Percentiles rank a stretch among this genome's conserved stretches.
Conservation (phyloP, 1,140 invertebrate species). For the Cardiocondyla obscurior region DNA sequence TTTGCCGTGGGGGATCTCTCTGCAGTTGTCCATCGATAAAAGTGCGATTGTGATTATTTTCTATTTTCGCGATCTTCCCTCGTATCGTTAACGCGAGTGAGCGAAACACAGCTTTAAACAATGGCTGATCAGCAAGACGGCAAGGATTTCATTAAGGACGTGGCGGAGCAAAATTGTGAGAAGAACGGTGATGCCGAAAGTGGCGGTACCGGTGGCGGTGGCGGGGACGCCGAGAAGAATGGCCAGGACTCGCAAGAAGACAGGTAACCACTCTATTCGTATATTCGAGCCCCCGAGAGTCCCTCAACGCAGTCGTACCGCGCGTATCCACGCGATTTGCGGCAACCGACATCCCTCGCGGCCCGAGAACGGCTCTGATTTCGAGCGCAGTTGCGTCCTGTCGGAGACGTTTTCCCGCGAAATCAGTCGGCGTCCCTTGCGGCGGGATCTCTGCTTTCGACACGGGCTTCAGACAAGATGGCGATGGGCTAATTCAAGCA, state of each 20-base stretch:
- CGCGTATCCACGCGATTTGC: background rate
- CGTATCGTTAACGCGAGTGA: slow-evolving; percentile 28
- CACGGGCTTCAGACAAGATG: slow-evolving; percentile 67
- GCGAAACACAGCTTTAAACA: slow-evolving; percentile 30
- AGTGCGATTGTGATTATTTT: slow-evolving; percentile 27
- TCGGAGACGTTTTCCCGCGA: slow-evolving; percentile 31
- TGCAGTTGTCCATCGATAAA: slow-evolving; percentile 1
- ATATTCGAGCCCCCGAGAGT: background rate
- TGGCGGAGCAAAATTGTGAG: slow-evolving; percentile 81
- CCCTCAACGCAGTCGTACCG: too few species aligned
- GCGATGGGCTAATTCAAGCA: slow-evolving; percentile 60
- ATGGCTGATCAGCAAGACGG: slow-evolving; percentile 82
- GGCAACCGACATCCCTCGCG: background rate
- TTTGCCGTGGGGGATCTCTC: background rate
- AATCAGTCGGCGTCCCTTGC: slow-evolving; percentile 32
- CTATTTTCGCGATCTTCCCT: slow-evolving; percentile 25
- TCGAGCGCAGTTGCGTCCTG: background rate
- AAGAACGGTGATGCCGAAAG: slow-evolving; percentile 82
- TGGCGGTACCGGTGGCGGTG: slow-evolving; percentile 57
- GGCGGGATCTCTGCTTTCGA: slow-evolving; percentile 38
- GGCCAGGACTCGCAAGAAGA: slow-evolving; percentile 82
- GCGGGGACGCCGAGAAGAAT: slow-evolving; percentile 80
- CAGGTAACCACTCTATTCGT: slow-evolving; percentile 75
- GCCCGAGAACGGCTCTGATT: background rate
- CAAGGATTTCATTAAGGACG: slow-evolving; percentile 83